These are phyloP conservation scores for Cremastinae sp. DNA, from an alignment of 2,888 invertebrate species.

Conservation along the genomic window DNA sequence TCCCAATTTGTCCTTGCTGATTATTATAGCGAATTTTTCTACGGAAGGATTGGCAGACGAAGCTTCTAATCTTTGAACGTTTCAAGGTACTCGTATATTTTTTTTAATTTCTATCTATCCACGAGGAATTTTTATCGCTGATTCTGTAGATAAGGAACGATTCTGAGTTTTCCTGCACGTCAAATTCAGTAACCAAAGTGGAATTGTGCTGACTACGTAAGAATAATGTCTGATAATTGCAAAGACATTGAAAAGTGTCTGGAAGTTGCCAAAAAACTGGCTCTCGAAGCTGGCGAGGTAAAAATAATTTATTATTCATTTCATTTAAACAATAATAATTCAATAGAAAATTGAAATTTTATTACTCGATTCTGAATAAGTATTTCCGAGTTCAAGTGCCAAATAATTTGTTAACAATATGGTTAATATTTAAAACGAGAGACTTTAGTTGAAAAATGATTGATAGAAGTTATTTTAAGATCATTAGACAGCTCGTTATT, in stretches of 20 bases:
- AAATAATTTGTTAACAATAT: too few species aligned
- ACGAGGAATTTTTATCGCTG: slow-evolving; percentile 55
- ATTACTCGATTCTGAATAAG: too few species aligned
- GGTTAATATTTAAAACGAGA: too few species aligned
- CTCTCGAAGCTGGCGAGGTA: slow-evolving; percentile 73
- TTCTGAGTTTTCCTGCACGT: slow-evolving; percentile 11
- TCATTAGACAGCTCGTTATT: too few species aligned
- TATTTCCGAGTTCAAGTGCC: too few species aligned
- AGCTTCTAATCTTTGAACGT: slow-evolving; percentile 3
- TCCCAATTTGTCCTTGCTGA: background rate
- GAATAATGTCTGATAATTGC: slow-evolving; percentile 66
- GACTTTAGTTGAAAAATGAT: too few species aligned
- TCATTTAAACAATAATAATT: too few species aligned
- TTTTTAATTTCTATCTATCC: slow-evolving; percentile 36
- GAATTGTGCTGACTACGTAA: slow-evolving; percentile 58
- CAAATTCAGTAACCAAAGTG: slow-evolving; percentile 61
- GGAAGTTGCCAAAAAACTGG: slow-evolving; percentile 69
- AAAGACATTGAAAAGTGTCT: slow-evolving; percentile 69
- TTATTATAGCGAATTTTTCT: too few species aligned
- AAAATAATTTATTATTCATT: slow-evolving; percentile 39
- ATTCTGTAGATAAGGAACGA: slow-evolving; percentile 66
- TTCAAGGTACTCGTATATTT: slow-evolving; percentile 15
- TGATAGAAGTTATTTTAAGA: too few species aligned
- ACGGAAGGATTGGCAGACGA: background rate
- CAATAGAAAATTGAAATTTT: too few species aligned